Evolutionary conservation across 2,797 vertebrate species (phyloP).

Genomic region (Chloroceryle amazona): DNA sequence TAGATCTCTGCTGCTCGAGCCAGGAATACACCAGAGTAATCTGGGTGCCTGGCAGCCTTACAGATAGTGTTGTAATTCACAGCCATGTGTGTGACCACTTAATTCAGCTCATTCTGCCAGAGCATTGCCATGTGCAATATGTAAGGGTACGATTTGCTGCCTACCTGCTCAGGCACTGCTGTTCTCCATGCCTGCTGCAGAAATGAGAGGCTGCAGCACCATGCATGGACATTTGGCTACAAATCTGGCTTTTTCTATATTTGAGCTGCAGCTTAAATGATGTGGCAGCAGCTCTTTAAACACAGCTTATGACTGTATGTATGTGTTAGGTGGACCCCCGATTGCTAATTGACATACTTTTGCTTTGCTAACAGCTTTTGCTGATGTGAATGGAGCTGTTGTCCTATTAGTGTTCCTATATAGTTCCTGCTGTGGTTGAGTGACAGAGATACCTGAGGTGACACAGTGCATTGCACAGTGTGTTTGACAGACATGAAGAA

Average conservation of each 20-base stretch:
- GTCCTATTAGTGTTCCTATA: background rate
- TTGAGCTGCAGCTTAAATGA: background rate
- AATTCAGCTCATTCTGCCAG: background rate
- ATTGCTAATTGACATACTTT: background rate
- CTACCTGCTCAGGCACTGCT: background rate
- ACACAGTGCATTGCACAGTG: background rate
- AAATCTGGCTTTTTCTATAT: background rate
- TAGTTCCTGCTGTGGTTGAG: background rate
- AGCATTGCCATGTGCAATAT: background rate
- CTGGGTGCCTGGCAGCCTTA: background rate
- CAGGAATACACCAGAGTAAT: constrained; percentile 33
- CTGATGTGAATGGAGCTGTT: background rate
- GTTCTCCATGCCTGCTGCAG: accelerated
- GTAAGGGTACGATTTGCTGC: accelerated
- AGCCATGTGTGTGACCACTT: background rate
- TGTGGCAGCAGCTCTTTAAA: background rate
- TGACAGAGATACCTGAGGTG: background rate
- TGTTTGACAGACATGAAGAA: background rate
- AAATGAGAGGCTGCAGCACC: accelerated
- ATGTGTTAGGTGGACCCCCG: background rate
- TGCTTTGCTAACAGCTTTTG: background rate
- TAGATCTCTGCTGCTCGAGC: background rate
- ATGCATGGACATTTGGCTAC: accelerated
- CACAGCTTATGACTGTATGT: accelerated
- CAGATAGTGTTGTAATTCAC: background rate